phyloP scores from a whole-genome alignment of 2,888 invertebrate species.

The Cartodere bifasciata region DNA sequence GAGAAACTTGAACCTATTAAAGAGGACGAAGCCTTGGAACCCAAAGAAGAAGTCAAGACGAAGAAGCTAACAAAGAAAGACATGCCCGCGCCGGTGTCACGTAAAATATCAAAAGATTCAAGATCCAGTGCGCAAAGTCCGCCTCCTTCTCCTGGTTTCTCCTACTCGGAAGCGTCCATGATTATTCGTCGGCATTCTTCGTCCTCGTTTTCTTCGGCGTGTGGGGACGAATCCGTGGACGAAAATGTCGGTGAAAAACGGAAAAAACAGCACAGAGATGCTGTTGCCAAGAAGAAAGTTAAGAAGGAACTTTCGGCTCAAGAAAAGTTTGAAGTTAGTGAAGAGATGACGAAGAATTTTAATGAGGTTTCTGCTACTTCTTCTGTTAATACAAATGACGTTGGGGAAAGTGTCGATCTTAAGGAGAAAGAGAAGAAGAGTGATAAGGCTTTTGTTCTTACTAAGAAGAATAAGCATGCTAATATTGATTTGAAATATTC shows the following conservation, averaged over 20 bases:
- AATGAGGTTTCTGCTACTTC: slow-evolving; percentile 12
- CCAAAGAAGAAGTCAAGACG: too few species aligned
- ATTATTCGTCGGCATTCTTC: slow-evolving; percentile 75
- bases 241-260: too few species aligned
- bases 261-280: too few species aligned
- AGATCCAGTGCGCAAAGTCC: slow-evolving; percentile 32
- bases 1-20: too few species aligned
- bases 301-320: too few species aligned
- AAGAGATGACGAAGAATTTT: slow-evolving; percentile 4
- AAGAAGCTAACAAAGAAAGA: slow-evolving; percentile 11
- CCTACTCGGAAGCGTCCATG: slow-evolving; percentile 64
- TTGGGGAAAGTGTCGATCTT: slow-evolving; percentile 7
- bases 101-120: slow-evolving; percentile 34
- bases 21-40: too few species aligned
- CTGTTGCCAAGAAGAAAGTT: slow-evolving; percentile 11
- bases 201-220: slow-evolving; percentile 63
- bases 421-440: slow-evolving; percentile 13
- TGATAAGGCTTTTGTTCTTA: slow-evolving; percentile 20
- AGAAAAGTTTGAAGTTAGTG: too few species aligned
- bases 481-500: slow-evolving; percentile 20
- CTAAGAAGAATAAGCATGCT: slow-evolving; percentile 20
- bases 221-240: slow-evolving; percentile 29
- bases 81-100: slow-evolving; percentile 14
- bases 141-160: slow-evolving; percentile 46
- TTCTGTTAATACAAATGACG: too few species aligned